Percentiles rank a stretch among this genome's conserved stretches.
These are phyloP conservation scores for Diachasma alloeum DNA, from an alignment of 1,140 invertebrate genomes.

Conservation along the genomic window DNA sequence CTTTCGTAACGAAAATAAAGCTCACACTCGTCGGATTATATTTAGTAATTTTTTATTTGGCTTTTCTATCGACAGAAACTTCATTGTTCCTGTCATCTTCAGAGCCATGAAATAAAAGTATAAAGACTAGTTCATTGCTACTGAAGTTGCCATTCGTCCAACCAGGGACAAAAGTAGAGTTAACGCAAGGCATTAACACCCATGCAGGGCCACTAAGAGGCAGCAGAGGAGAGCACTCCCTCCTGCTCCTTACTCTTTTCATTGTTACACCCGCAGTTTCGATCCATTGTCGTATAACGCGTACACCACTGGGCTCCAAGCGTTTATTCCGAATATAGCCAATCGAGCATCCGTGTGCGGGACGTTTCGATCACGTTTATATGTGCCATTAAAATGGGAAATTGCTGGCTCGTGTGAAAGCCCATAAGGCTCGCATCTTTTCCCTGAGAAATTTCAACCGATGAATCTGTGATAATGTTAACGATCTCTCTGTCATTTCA, in stretches of 20 bases:
- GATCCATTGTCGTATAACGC: constrained; percentile 34
- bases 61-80: neutral
- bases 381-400: constrained; percentile 45
- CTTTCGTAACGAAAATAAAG: too few species aligned
- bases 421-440: neutral
- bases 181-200: constrained; percentile 26
- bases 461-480: neutral
- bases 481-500: neutral
- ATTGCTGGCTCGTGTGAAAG: neutral
- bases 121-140: constrained; percentile 11
- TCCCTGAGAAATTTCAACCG: neutral
- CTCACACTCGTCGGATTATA: too few species aligned
- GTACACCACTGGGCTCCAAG: constrained; percentile 12
- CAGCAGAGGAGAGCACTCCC: neutral
- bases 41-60: neutral
- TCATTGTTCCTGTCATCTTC: neutral
- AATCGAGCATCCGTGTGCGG: constrained; percentile 42
- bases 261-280: constrained; percentile 37
- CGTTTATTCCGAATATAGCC: constrained; percentile 35
- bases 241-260: neutral
- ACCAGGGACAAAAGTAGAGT: neutral
- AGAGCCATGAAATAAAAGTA: neutral
- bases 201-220: neutral
- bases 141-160: constrained; percentile 17
- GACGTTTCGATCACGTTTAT: constrained; percentile 39